Base-by-base conservation (phyloP, 2,888 invertebrate genomes). In the Ptilodon capucinus region DNA sequence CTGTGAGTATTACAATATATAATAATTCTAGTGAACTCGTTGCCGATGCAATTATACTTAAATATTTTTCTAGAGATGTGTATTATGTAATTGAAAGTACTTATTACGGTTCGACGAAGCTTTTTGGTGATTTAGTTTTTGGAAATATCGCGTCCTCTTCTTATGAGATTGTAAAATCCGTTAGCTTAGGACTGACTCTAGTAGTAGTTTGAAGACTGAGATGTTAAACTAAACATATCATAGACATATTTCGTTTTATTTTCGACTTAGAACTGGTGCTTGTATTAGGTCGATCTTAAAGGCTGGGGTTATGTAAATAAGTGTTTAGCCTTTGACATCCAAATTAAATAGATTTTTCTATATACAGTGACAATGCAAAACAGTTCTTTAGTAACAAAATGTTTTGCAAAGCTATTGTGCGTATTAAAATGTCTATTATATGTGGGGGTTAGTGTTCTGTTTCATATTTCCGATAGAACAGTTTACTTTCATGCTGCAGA, bases 11-110 rank as follows among this genome's bases (percentile, higher is more conserved):
- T 87, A 91, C 91, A 90, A 90, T 89, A 91, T 90, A 74, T 87
- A 81, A 77, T 89, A 79, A 86, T 84, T 84, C 84, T 80, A 88
- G 86, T 82, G 76, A 80, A 84, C 86, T 86, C 76, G 84, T 90
- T 87, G 87, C 86, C 81, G 76, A 85, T 79, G 88, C 81, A 81
- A 81, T 84, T 80, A 82, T 85, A 90, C 83, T 81, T 88, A 87
- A 88, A 90, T 91, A 91, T 91, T 91, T 91, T 91, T 91, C 91
- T 91, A 91, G 91, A 79, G 82, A 90, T 81, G 86, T 91, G 86
- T 90, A 85, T 87, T 84, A 86, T 69, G 77, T 83, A 79, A 86
- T 82, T 86, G 84, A 72, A 81, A 82, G 79, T 86, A 81, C 79
- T 82, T 74, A 76, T 77, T 74, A 68, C 73, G 72, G 79, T 79